Evolutionary conservation across 2,113 vertebrate genomes (phyloP), one percentile per base, ranked within the genome.

Genomic region (Gadus chalcogrammus): DNA sequence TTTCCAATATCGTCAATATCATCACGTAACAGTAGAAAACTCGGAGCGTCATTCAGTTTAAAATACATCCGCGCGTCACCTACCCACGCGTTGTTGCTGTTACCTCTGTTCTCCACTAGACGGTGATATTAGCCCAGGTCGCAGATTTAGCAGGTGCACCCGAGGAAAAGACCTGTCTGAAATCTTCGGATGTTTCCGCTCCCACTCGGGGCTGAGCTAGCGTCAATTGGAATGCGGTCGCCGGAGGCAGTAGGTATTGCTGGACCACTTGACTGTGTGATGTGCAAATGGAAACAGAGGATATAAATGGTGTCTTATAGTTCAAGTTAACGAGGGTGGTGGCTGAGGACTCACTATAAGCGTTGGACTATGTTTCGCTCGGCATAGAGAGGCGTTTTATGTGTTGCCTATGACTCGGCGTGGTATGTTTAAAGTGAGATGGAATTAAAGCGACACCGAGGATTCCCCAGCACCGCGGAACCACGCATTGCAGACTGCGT

Each of bases 401-500:
- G 8, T 12, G 9, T 48, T 48, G 12, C 42, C 7, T 13, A 48
- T 9, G 12, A 48, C 42, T 48, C 38, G 5, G 42, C 42, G 42
- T 48, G 42, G 42, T 48, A 11, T 48, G 42, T 48, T 58, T 17
- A 58, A 58, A 58, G 55, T 58, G 55, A 4, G 55, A 58, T 58
- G 55, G n/a, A 17, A 58, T 58, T 17, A 58, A 17, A 58, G 55
- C n/a, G 55, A n/a, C 55, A 16, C 79, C 76, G 66, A 17, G 81
- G 85, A 87, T 82, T 82, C 84, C 83, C 87, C 84, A 65, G 79
- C 84, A 75, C 73, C 15, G 80, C 83, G 88, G 87, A 91, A 81
- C 82, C 87, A 73, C 80, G 85, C 88, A 87, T 13, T 87, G 87
- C 89, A 89, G 88, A 67, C 88, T 79, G 75, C 74, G 88, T 88